Evolutionary conservation across 92 coral and sea anemone genomes (phyloP).

Genomic region (Ricordea florida): DNA sequence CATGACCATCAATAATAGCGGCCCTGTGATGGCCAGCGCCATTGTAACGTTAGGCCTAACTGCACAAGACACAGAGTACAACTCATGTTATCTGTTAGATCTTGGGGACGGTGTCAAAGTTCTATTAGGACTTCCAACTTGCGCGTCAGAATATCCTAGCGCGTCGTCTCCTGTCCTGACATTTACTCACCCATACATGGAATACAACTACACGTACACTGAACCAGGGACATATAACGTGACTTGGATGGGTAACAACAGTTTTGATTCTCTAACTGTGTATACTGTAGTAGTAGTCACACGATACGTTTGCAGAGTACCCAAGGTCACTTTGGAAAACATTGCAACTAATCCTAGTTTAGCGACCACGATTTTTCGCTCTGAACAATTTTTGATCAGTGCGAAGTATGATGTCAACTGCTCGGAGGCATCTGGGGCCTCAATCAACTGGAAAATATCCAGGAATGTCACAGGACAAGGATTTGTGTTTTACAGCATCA

Average conservation of each 20-base stretch:
- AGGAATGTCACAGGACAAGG: background rate
- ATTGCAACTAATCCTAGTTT: conserved; percentile 14
- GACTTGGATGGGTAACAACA: conserved; percentile 43
- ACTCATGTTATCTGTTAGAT: conserved; percentile 59
- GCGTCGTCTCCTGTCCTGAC: background rate
- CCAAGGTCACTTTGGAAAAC: conserved; percentile 12
- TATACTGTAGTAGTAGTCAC: conserved; percentile 29
- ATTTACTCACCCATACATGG: conserved; percentile 1
- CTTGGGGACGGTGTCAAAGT: conserved; percentile 52
- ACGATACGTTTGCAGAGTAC: conserved; percentile 28
- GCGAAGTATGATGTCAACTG: conserved; percentile 46
- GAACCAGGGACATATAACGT: conserved; percentile 30
- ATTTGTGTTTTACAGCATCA: background rate
- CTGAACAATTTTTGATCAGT: conserved; percentile 28
- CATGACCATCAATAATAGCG: conserved; percentile 45
- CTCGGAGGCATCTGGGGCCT: conserved; percentile 41
- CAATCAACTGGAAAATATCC: conserved; percentile 43
- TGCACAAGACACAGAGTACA: conserved; percentile 34
- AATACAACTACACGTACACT: conserved; percentile 54
- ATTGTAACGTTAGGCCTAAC: conserved; percentile 12
- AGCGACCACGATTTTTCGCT: conserved; percentile 39
- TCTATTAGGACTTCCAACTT: conserved; percentile 37
- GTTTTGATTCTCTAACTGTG: conserved; percentile 20
- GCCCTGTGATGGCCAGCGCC: conserved; percentile 29
- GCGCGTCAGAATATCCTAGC: conserved; percentile 6